phyloP scores from a whole-genome alignment of 2,888 invertebrate genomes.

The Caenorhabditis sp. region DNA sequence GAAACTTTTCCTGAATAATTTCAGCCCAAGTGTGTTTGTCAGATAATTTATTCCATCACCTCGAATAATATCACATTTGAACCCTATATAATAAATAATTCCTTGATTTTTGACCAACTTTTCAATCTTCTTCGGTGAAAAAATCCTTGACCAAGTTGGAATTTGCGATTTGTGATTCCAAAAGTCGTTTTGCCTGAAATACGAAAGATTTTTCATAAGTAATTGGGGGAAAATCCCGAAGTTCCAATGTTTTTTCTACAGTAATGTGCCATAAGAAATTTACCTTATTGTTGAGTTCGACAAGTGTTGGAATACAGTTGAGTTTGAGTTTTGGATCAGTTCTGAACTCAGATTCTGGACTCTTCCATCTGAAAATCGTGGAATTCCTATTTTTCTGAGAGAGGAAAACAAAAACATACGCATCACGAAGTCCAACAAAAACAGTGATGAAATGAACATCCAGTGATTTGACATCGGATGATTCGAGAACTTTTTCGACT shows the following conservation, averaged over 20 bases:
- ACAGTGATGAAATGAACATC: constrained; percentile 45
- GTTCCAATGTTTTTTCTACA: too few species aligned
- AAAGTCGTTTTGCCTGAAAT: constrained; percentile 35
- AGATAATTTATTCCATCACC: constrained; percentile 6
- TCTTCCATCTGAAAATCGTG: constrained; percentile 48
- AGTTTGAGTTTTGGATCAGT: constrained; percentile 46
- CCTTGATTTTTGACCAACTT: background rate
- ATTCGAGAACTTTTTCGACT: constrained; percentile 38
- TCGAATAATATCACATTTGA: constrained; percentile 1
- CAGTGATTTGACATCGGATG: constrained; percentile 13
- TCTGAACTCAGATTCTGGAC: constrained; percentile 46
- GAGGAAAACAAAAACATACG: constrained; percentile 15
- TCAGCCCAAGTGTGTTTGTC: too few species aligned
- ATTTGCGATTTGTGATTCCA: constrained; percentile 43
- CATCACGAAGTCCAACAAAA: constrained; percentile 48
- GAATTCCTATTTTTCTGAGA: background rate
- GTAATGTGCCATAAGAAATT: too few species aligned
- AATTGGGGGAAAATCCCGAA: too few species aligned
- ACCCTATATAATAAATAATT: constrained; percentile 10
- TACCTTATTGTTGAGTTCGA: constrained; percentile 44
- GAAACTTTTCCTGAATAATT: too few species aligned
- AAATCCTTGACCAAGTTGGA: constrained; percentile 42
- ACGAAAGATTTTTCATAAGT: too few species aligned
- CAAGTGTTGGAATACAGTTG: constrained; percentile 54
- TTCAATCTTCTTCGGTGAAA: constrained; percentile 36